phyloP scores from a whole-genome alignment of 1,140 invertebrate species.

The Drosophila prosaltans region DNA sequence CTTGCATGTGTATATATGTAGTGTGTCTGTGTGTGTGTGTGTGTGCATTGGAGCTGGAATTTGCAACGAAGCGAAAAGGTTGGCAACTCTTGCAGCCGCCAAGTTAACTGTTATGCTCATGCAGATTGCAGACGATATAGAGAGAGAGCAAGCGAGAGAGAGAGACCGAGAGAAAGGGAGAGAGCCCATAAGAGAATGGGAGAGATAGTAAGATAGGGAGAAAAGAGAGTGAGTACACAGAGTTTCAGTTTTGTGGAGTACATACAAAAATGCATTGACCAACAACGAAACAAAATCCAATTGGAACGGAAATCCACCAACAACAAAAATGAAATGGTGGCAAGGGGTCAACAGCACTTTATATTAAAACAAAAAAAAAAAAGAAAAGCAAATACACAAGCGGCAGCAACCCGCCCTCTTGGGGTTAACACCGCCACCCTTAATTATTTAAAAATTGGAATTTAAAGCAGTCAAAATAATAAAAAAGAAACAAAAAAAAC shows the following conservation, averaged over 20 bases:
- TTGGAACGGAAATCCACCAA: slow-evolving; percentile 57
- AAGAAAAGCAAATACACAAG: slow-evolving; percentile 2
- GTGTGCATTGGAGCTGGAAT: slow-evolving; percentile 74
- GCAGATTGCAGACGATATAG: slow-evolving; percentile 65
- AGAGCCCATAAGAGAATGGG: slow-evolving; percentile 17
- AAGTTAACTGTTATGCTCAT: slow-evolving; percentile 56
- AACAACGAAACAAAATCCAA: slow-evolving; percentile 48
- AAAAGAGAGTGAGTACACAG: slow-evolving; percentile 13
- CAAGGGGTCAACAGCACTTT: slow-evolving; percentile 42
- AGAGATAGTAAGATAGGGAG: slow-evolving; percentile 13
- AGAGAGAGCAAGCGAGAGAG: slow-evolving; percentile 35
- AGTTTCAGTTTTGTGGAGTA: slow-evolving; percentile 39
- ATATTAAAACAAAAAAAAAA: slow-evolving; percentile 19
- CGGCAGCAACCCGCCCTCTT: slow-evolving; percentile 34
- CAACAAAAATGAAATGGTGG: slow-evolving; percentile 29
- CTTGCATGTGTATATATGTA: slow-evolving; percentile 12
- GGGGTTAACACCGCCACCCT: slow-evolving; percentile 27
- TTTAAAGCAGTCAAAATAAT: slow-evolving; percentile 48
- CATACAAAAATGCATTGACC: slow-evolving; percentile 61
- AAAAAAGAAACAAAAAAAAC: slow-evolving; percentile 18
- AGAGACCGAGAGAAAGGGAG: slow-evolving; percentile 30
- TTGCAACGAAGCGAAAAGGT: slow-evolving; percentile 78
- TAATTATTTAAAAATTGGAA: slow-evolving; percentile 66
- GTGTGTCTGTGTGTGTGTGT: slow-evolving; percentile 34
- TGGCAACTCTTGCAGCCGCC: slow-evolving; percentile 65